Percentiles rank a stretch among this genome's conserved stretches.
Evolutionary conservation across 1,140 invertebrate genomes (phyloP).

Genomic region (Magallana angulata): DNA sequence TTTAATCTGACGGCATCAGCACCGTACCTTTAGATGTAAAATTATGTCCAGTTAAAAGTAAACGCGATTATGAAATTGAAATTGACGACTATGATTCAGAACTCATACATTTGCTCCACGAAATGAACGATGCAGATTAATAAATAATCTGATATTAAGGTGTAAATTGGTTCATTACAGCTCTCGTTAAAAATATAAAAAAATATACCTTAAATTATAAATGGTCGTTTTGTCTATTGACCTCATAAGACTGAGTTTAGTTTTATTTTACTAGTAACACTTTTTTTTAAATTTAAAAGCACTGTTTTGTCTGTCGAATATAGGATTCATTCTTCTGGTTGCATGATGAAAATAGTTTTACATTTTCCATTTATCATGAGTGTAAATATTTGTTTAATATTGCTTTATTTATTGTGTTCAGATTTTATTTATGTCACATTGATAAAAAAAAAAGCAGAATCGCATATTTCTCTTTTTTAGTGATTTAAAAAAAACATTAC

Average conservation of each 20-base stretch:
- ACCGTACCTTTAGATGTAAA: slow-evolving; percentile 47
- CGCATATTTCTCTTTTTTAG: background rate
- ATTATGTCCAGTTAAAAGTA: slow-evolving; percentile 33
- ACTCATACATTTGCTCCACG: background rate
- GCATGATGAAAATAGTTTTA: too few relatives aligned
- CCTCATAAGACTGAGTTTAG: too few relatives aligned
- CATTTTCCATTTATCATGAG: background rate
- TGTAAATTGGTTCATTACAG: too few relatives aligned
- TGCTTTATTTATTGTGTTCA: background rate
- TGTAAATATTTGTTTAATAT: slow-evolving; percentile 9
- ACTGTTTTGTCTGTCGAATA: too few relatives aligned
- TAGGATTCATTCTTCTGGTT: too few relatives aligned
- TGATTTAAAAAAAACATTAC: background rate
- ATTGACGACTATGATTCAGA: too few relatives aligned
- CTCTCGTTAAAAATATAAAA: too few relatives aligned
- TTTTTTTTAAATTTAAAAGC: too few relatives aligned
- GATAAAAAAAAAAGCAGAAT: background rate
- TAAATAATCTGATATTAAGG: too few relatives aligned
- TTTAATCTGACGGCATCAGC: slow-evolving; percentile 33
- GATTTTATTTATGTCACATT: background rate
- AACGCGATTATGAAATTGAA: background rate
- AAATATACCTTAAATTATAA: too few relatives aligned
- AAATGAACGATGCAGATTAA: background rate
- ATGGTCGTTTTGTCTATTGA: too few relatives aligned
- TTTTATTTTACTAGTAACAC: too few relatives aligned